Evolutionary conservation across 1,140 invertebrate genomes (phyloP).

Genomic region (Eumaeus atala): DNA sequence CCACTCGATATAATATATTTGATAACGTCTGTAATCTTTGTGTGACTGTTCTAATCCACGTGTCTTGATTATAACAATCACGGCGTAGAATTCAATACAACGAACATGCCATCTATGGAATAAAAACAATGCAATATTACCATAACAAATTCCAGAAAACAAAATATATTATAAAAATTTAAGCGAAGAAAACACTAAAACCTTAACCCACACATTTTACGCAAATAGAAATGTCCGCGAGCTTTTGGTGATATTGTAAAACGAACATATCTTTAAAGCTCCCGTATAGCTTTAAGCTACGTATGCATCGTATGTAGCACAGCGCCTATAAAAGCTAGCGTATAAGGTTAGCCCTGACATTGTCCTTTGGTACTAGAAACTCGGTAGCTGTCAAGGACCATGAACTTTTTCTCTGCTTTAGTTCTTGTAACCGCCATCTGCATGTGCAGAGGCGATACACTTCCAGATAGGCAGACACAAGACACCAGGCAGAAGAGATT

Average conservation of each 20-base stretch:
- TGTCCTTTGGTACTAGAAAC: conserved; percentile 38
- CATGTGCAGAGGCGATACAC: conserved; percentile 21
- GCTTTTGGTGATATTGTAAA: conserved; percentile 25
- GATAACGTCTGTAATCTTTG: no score
- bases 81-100: no score
- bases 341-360: conserved; percentile 59
- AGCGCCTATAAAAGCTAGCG: conserved; percentile 64
- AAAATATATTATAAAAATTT: not conserved
- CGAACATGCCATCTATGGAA: no score
- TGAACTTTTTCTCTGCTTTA: conserved; percentile 38
- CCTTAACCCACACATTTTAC: conserved; percentile 11
- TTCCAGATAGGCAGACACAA: conserved; percentile 24
- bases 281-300: conserved; percentile 54
- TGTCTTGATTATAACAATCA: no score
- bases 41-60: no score
- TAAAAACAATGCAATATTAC: no score
- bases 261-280: conserved; percentile 56
- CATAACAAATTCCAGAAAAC: no score
- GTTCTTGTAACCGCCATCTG: conserved; percentile 27
- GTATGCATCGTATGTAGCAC: conserved; percentile 30
- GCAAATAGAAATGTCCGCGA: conserved; percentile 2
- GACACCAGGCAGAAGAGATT: conserved; percentile 33
- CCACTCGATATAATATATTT: no score
- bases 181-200: not conserved
- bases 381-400: conserved; percentile 28